phyloP scores from a whole-genome alignment of 1,140 invertebrate species.

The Chymomyza costata region DNA sequence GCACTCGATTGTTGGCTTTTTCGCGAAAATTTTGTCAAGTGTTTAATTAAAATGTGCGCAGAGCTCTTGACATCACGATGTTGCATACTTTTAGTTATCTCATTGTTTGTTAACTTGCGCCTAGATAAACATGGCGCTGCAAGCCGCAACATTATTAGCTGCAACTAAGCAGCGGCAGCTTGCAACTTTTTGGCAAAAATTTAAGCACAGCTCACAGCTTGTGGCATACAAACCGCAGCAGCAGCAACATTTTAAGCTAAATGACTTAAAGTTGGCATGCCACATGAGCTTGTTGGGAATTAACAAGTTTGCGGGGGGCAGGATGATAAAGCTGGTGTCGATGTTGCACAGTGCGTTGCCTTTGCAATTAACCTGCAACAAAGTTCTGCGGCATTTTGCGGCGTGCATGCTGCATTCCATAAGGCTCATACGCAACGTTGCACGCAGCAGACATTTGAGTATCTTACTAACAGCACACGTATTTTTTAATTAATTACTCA shows the following conservation, averaged over 20 bases:
- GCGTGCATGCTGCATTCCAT: constrained; percentile 39
- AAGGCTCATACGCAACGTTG: constrained; percentile 31
- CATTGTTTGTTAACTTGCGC: too few relatives aligned
- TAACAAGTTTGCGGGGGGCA: too few relatives aligned
- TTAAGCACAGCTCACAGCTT: constrained; percentile 22
- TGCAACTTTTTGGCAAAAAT: constrained; percentile 10
- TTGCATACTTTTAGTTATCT: constrained; percentile 21
- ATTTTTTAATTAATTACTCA: constrained; percentile 66
- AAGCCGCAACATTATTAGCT: constrained; percentile 21
- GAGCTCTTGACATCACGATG: too few relatives aligned
- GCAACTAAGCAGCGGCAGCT: background rate
- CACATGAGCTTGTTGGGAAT: too few relatives aligned
- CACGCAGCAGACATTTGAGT: constrained; percentile 11
- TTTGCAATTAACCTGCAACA: constrained; percentile 59
- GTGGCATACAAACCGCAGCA: background rate
- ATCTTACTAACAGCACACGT: constrained; percentile 22
- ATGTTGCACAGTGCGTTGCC: too few relatives aligned
- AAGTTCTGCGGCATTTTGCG: constrained; percentile 34
- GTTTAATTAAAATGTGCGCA: constrained; percentile 8
- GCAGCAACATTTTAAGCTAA: background rate
- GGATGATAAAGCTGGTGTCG: too few relatives aligned
- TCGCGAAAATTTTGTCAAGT: constrained; percentile 1
- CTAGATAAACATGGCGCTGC: too few relatives aligned
- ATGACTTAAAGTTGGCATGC: constrained; percentile 3
- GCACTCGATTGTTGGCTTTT: constrained; percentile 7